A percentile compares a stretch with the other conserved stretches of the same genome.
These are phyloP conservation scores for Heliothis peltigera DNA, from an alignment of 2,888 invertebrate species.

Conservation along the genomic window DNA sequence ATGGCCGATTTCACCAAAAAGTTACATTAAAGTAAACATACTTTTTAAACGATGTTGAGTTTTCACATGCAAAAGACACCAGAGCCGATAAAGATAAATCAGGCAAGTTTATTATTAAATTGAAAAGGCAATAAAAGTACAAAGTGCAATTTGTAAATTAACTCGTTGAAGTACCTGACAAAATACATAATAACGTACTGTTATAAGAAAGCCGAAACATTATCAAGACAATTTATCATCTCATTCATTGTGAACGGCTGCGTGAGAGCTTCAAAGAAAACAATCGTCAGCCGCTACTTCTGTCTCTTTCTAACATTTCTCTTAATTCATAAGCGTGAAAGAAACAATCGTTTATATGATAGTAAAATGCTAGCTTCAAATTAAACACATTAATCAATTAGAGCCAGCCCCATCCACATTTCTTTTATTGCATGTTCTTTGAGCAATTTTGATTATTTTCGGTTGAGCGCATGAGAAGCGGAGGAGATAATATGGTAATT, in stretches of 20 bases:
- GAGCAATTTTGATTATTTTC: constrained; percentile 57
- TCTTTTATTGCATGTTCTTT: constrained; percentile 67
- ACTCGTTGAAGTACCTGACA: constrained; percentile 17
- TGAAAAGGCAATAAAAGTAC: constrained; percentile 13
- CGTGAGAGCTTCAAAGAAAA: constrained; percentile 70
- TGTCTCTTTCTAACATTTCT: constrained; percentile 48
- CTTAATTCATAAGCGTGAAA: constrained; percentile 41
- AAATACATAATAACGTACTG: constrained; percentile 41
- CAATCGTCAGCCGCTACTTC: constrained; percentile 61
- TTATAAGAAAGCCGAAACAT: constrained; percentile 60
- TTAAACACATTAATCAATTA: constrained; percentile 77
- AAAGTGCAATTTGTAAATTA: constrained; percentile 27
- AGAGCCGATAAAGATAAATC: constrained; percentile 10
- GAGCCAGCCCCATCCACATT: constrained; percentile 60
- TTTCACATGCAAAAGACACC: constrained; percentile 1
- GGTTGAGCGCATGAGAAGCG: constrained; percentile 50
- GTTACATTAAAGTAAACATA: constrained; percentile 3
- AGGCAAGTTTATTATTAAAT: constrained; percentile 8
- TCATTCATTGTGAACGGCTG: constrained; percentile 67
- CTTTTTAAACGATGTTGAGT: neutral
- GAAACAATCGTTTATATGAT: constrained; percentile 57
- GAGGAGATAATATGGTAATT: constrained; percentile 11
- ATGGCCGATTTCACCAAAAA: constrained; percentile 29
- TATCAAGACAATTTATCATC: constrained; percentile 77
- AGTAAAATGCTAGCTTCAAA: constrained; percentile 64